Evolutionary conservation across 37 sponge, comb jelly and placozoan species (phyloP), one percentile per base, ranked within the genome.

Genomic region (Cliona cf. orientalis): DNA sequence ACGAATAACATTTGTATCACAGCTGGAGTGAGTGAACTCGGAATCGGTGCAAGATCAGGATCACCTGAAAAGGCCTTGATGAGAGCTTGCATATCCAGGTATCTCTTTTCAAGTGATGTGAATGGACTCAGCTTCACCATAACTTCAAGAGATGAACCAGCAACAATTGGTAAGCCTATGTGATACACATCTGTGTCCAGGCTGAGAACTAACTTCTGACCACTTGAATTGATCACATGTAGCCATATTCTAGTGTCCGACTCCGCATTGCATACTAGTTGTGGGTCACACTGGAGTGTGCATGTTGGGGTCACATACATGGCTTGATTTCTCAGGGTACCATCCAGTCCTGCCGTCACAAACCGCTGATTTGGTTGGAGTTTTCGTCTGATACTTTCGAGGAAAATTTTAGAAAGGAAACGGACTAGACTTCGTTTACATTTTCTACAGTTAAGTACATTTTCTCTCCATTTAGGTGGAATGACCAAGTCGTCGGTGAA

Each of bases 161-260:
- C 28, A 42, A 78, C 25, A 31, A 78, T 70, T 29, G 60, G 40
- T 26, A 80, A 35, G 7, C 83, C 83, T 60, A 82, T 82, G 33
- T 82, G 69, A 39, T 82, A 82, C 34, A 72, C 73, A 82, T 72
- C 81, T 12, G 81, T 80, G 60, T 69, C 81, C 19, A 71, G 81
- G 28, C 70, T 66, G 7, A 59, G 56, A 29, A 82, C 39, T 37
- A 80, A 49, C 12, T 60, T 46, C 4, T 69, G 46, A 25, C 76
- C 59, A 34, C 3, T 28, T 12, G 21, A 65, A 22, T 42, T 21
- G 29, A 65, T 9, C 3, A 39, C 63, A 82, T 72, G 73, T 2
- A 70, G 63, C 83, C 74, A 82, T 21, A 82, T 72, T n/a, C 83
- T 34, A 22, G 38, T 39, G 65, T 82, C 65, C 2, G 74, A 43